These are phyloP conservation scores for Salarias fasciatus DNA, from an alignment of 2,797 vertebrate genomes.

Conservation along the genomic window DNA sequence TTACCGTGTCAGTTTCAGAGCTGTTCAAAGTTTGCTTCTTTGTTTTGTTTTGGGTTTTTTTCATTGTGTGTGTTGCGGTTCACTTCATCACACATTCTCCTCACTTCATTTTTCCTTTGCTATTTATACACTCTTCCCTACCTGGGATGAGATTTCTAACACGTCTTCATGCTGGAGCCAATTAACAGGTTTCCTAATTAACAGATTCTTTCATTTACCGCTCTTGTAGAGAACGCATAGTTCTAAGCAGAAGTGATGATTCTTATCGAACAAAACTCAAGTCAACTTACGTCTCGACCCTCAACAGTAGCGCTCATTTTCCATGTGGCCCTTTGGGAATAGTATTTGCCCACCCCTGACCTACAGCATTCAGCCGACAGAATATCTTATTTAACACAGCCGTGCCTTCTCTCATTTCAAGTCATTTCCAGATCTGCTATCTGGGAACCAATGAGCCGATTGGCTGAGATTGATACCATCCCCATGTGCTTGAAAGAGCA, in stretches of 20 bases:
- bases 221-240: background rate
- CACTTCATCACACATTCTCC: slow-evolving; percentile 1
- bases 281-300: too few species aligned
- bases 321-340: too few species aligned
- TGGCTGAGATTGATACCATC: background rate
- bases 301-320: too few species aligned
- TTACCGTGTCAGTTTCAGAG: too few species aligned
- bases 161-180: slow-evolving; percentile 26
- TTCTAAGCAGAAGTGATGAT: too few species aligned
- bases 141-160: slow-evolving; percentile 31
- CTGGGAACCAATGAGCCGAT: slow-evolving; percentile 6
- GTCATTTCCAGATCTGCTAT: slow-evolving; percentile 16
- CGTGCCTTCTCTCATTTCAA: slow-evolving; percentile 17
- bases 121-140: slow-evolving; percentile 20
- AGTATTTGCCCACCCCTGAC: background rate
- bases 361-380: slow-evolving; percentile 8
- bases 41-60: too few species aligned
- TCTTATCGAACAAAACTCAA: too few species aligned
- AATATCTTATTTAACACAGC: slow-evolving; percentile 14
- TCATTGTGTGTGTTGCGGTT: background rate
- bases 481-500: slow-evolving; percentile 6
- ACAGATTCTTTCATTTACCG: slow-evolving; percentile 15
- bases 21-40: too few species aligned
- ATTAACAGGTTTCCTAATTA: slow-evolving; percentile 51
- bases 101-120: background rate